These are phyloP conservation scores for Philopotamus ludificatus DNA, from an alignment of 1,140 invertebrate species.

Conservation along the genomic window DNA sequence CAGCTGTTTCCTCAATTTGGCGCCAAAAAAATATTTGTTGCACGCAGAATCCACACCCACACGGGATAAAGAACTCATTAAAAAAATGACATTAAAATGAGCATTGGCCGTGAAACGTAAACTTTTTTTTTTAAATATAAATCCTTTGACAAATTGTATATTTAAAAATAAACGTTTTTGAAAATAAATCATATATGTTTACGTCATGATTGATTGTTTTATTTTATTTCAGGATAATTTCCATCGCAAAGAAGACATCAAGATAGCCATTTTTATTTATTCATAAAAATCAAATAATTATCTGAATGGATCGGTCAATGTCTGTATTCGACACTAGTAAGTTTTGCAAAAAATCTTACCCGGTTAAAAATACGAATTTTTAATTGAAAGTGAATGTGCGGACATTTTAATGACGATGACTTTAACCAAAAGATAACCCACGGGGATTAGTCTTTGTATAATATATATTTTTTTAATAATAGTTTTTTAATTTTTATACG, in stretches of 20 bases:
- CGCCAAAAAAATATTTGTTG: too few relatives aligned
- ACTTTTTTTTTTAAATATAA: too few relatives aligned
- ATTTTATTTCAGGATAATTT: background rate
- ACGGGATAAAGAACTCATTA: too few relatives aligned
- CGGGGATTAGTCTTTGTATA: conserved; percentile 21
- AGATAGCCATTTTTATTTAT: background rate
- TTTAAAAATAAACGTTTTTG: too few relatives aligned
- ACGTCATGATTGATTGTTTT: background rate
- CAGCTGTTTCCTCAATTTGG: too few relatives aligned
- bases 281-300: background rate
- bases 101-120: too few relatives aligned
- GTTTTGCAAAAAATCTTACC: background rate
- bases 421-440: conserved; percentile 34
- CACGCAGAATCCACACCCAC: too few relatives aligned
- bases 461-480: conserved; percentile 15
- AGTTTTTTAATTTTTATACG: background rate
- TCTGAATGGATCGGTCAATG: conserved; percentile 9
- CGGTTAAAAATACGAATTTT: background rate
- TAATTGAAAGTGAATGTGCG: background rate
- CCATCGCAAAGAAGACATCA: background rate
- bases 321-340: too few relatives aligned
- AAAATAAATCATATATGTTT: background rate
- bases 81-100: too few relatives aligned
- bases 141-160: too few relatives aligned
- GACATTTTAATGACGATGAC: conserved; percentile 1